Evolutionary conservation across 2,113 vertebrate genomes (phyloP), one percentile per base, ranked within the genome.

Genomic region (Psilopogon haemacephalus): DNA sequence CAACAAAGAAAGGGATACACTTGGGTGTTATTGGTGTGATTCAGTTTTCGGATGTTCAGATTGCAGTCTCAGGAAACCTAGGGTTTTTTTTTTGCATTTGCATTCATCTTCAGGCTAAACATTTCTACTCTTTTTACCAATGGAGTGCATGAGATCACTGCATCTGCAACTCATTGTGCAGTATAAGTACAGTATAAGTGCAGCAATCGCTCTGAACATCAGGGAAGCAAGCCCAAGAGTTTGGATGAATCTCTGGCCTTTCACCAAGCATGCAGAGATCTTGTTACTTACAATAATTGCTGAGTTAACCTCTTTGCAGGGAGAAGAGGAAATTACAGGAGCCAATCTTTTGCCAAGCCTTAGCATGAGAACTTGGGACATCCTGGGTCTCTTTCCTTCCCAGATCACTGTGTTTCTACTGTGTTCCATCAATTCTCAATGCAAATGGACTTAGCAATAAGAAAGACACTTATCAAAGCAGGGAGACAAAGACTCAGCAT

Each of bases 91-190:
- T 69, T 67, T 73, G 55, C 68, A 59, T 76, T 82, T 83, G 46
- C 75, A 55, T 82, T 79, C 6, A 0, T 73, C 78, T 89, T 64
- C 50, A 55, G 78, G 75, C 38, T 72, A 94, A 94, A 89, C 59
- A 76, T 89, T 89, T 88, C 64, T 70, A 40, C 1, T 9, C 37
- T 73, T 91, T 95, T 89, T 74, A 94, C 84, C 68, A 80, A 4
- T 50, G 74, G 26, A 85, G 63, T 1, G 2, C 28, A 83, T 87
- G 94, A 89, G 89, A 94, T 95, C 87, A 91, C 68, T 85, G 62
- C 91, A 95, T 96, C 94, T 94, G 95, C 78, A 91, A 94, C 75
- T 95, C 85, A 87, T 94, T 93, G 84, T 76, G 75, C 58, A 95
- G 77, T 18, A 0, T 21, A 44, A 95, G 84, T 76, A 71, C 58